These are phyloP conservation scores for Aphodius granarius DNA, from an alignment of 2,888 invertebrate species.

Conservation along the genomic window DNA sequence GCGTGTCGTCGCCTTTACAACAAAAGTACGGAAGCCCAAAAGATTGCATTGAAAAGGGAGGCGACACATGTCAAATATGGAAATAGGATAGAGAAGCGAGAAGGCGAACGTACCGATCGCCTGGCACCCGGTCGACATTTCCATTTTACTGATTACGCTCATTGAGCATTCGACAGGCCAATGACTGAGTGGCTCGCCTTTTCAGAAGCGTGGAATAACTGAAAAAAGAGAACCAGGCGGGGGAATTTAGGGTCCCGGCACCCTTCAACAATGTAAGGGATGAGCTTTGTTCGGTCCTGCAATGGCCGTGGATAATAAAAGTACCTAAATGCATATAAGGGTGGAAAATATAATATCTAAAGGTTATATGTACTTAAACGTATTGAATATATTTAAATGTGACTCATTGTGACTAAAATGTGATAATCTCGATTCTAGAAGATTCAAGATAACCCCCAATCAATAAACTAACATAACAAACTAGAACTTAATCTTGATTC, in stretches of 20 bases:
- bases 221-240: constrained; percentile 18
- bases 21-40: constrained; percentile 25
- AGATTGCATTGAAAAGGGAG: background rate
- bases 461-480: no score
- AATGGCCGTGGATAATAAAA: background rate
- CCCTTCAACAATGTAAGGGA: background rate
- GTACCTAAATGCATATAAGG: no score
- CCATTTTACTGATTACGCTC: constrained; percentile 53
- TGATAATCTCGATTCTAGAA: no score
- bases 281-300: background rate
- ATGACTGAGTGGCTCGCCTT: constrained; percentile 50
- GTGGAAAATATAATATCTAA: no score
- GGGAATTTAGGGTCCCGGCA: constrained; percentile 12
- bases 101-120: background rate
- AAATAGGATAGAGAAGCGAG: constrained; percentile 37
- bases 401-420: no score
- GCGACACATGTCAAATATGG: constrained; percentile 49
- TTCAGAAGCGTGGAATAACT: constrained; percentile 27
- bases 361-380: no score
- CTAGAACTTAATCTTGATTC: no score
- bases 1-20: constrained; percentile 16
- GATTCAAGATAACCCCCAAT: no score
- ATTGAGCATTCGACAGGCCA: constrained; percentile 55
- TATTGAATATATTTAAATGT: no score
- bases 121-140: constrained; percentile 42